phyloP scores from a whole-genome alignment of 2,797 vertebrate genomes.

The Cynopterus sphinx region DNA sequence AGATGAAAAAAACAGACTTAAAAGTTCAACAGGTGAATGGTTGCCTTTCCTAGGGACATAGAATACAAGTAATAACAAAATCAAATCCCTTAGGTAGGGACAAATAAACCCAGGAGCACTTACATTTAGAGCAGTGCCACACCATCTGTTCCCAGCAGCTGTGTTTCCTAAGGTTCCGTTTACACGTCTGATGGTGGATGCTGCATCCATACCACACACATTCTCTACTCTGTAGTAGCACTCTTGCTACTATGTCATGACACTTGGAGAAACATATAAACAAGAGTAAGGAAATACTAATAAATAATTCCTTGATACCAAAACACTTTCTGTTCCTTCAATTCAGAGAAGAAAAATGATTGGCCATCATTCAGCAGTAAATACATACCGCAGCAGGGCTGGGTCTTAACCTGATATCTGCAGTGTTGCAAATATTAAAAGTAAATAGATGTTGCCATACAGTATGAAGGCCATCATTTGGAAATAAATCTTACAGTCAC shows the following conservation, averaged over 20 bases:
- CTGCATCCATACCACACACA: fast-evolving
- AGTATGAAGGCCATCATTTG: background rate
- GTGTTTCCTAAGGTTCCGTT: background rate
- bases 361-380: background rate
- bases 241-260: background rate
- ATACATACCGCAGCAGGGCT: background rate
- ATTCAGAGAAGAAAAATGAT: background rate
- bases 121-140: background rate
- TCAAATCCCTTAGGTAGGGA: background rate
- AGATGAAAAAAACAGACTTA: background rate
- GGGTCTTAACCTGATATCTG: background rate
- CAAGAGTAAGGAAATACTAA: background rate
- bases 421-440: background rate
- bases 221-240: background rate
- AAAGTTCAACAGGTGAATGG: background rate
- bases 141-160: fast-evolving
- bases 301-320: background rate
- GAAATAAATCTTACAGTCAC: background rate
- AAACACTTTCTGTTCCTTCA: background rate
- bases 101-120: background rate
- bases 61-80: background rate
- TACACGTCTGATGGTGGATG: fast-evolving
- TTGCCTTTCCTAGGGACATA: background rate
- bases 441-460: background rate
- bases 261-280: background rate